Percentiles rank a stretch among this genome's conserved stretches.
phyloP scores from a whole-genome alignment of 2,797 vertebrate species.

The Tangara arthus region DNA sequence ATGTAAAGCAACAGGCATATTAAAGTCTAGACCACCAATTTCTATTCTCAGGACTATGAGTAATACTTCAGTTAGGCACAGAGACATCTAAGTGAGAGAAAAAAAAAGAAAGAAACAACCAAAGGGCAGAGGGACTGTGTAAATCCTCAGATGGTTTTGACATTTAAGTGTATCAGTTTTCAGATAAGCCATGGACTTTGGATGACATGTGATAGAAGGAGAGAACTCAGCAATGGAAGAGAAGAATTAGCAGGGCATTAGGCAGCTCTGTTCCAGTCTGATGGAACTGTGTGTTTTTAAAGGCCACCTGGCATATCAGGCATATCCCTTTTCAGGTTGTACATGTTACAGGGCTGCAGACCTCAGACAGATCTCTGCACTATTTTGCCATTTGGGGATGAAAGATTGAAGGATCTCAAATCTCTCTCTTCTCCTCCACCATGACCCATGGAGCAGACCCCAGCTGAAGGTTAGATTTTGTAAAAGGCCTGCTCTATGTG shows the following conservation, averaged over 20 bases:
- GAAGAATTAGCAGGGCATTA: constrained; percentile 1
- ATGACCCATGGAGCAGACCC: neutral
- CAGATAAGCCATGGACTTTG: neutral
- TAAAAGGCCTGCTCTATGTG: neutral
- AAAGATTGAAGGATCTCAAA: neutral
- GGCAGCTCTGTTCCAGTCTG: neutral
- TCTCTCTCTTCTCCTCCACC: neutral
- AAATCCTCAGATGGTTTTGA: constrained; percentile 13
- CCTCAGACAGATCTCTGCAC: neutral
- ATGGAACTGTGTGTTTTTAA: neutral
- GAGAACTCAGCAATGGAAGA: neutral
- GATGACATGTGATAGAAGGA: neutral
- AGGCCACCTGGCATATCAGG: neutral
- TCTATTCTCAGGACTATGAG: neutral
- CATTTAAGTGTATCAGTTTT: neutral
- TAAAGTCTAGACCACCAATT: neutral
- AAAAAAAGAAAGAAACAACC: neutral
- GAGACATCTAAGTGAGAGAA: neutral
- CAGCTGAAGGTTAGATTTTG: neutral
- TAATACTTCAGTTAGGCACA: neutral
- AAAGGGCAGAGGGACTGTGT: neutral
- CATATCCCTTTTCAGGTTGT: neutral
- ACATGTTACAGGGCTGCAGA: neutral
- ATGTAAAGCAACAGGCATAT: neutral
- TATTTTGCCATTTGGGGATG: neutral